Evolutionary conservation across 1,140 invertebrate species (phyloP), one percentile per base, ranked within the genome.

Genomic region (Drosophila yakuba): DNA sequence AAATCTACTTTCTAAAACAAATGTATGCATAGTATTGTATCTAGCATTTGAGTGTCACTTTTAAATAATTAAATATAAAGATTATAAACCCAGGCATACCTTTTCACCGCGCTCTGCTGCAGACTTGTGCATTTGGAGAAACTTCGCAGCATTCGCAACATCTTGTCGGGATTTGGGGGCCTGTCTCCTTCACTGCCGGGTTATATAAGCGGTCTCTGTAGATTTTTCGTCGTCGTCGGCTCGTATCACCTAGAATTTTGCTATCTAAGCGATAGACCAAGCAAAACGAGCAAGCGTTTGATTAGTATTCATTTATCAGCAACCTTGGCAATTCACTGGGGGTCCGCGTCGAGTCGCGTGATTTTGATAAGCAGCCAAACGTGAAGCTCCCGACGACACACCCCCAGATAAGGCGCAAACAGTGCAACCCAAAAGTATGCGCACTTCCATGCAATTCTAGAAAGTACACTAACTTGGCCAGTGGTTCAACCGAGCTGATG

Each of bases 311-410:
- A 74, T 75, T 82, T 88, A 73, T 86, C 55, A 58, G 28, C 67
- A 88, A 67, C 83, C 83, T 88, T 88, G 84, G 66, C 47, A 57
- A 44, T 66, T 80, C 72, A 59, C 80, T 73, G 75, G 79, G 82
- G 81, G 74, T 57, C 57, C 47, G 61, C 61, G n/a, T 1, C 23
- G 32, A 66, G 62, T 79, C 84, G 79, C 83, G 84, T 88, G 75
- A 64, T 78, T 76, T 79, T 86, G 83, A 88, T 88, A 88, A 88
- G 84, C 71, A 54, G 63, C 72, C 72, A 89, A 88, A 89, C 83
- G 80, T 88, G 83, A 56, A 68, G 47, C 39, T 23, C 35, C 36
- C 47, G 74, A 82, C 79, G 32, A 32, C 32, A 88, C 84, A 80
- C 83, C 83, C 52, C 52, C 36, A 15, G 58, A 76, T 77, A 77